Base-by-base conservation (phyloP, 2,888 invertebrate genomes). In the Eulithis prunata region DNA sequence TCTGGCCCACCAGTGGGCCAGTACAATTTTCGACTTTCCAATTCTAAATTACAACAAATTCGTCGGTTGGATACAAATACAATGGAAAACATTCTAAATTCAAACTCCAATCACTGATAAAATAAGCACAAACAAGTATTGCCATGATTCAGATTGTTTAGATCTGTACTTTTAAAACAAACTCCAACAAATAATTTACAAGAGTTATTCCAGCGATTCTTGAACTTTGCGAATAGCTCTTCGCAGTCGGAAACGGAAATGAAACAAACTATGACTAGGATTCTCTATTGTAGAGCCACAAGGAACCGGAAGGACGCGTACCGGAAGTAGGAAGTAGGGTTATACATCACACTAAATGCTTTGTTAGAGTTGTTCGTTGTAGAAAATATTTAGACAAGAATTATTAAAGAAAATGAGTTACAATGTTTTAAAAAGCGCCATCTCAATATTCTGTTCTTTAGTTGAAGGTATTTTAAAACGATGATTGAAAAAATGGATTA, bases 321-420 rank as follows among this genome's bases (percentile, higher is more conserved):
- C 55, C 66, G 66, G 66, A 64, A 61, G 49, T 28, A 62, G 67
- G 63, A 66, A 51, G 62, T 47, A 28, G n/a, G 57, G 47, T 56
- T 60, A 60, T 67, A 67, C 47, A 57, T 67, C 63, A 63, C 52
- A 56, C 47, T 52, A 49, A 52, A 32, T 32, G 43, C 47, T 63
- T 54, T 63, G 46, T 64, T 32, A 32, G 0, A 52, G 51, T 28
- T 58, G 28, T 51, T 49, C 51, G 51, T 51, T 10, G 11, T 32
- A 11, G 1, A 32, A 32, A 3, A 32, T 32, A 32, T 32, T 32
- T 32, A 32, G 32, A 32, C 32, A 32, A 32, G 1, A 32, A 32
- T 32, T 32, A 32, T 32, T 32, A 3, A 32, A 32, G 0, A 32
- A 21, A 21, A 2, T 21, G 2, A 21, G 21, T 21, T 21, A 21